Conservation (phyloP, 2,797 vertebrate genomes). For the Clarias fuscus region DNA sequence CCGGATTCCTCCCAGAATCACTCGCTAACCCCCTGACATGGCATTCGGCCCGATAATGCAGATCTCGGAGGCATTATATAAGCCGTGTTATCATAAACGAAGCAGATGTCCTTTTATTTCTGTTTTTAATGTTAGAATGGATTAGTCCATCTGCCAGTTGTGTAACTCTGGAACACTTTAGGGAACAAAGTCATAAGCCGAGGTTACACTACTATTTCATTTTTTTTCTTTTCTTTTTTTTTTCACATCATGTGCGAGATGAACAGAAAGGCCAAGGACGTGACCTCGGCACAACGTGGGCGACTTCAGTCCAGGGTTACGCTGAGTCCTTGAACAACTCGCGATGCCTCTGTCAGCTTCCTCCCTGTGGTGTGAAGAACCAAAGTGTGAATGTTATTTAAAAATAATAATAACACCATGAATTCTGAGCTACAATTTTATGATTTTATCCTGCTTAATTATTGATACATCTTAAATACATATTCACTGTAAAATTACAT, state of each 20-base stretch:
- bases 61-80: constrained; percentile 64
- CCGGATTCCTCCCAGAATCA: neutral
- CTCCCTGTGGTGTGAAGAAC: neutral
- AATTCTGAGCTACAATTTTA: neutral
- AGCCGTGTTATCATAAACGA: constrained; percentile 69
- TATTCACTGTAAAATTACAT: no score
- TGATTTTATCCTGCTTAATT: no score
- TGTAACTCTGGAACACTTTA: constrained; percentile 70
- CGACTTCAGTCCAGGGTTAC: neutral
- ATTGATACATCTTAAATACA: no score
- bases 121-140: constrained; percentile 57
- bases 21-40: neutral
- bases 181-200: constrained; percentile 63
- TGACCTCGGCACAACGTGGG: neutral
- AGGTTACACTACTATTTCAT: constrained; percentile 30
- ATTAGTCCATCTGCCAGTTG: constrained; percentile 70
- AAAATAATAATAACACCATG: neutral
- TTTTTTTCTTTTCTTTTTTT: constrained; percentile 30
- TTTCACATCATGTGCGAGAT: constrained; percentile 53
- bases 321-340: neutral
- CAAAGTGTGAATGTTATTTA: neutral
- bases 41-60: neutral
- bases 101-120: constrained; percentile 69
- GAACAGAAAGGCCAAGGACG: neutral
- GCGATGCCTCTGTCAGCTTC: neutral